Evolutionary conservation across 2,113 vertebrate genomes (phyloP), one percentile per base, ranked within the genome.

Genomic region (Lampris megalopsis): DNA sequence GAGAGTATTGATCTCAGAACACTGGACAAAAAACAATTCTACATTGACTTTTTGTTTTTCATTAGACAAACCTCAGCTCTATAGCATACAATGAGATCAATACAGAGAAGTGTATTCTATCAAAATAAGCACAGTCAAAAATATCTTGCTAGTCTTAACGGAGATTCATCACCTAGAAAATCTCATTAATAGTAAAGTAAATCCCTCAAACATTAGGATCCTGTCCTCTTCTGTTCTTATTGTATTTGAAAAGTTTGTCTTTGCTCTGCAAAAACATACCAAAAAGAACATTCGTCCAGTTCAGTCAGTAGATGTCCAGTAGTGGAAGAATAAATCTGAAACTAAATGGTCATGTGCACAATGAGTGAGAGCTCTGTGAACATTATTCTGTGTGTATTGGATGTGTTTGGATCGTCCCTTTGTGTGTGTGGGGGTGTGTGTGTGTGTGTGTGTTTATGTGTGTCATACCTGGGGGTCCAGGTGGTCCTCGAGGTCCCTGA

Each of bases 401-500:
- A n/a, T 61, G 38, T 68, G 9, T 35, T 8, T n/a, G 24, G 24
- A 24, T 24, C 24, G 0, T 24, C 24, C 24, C 24, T 24, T 24
- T 24, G 24, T 24, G 53, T 56, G 53, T 56, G 53, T 56, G 53
- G 6, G 53, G n/a, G n/a, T n/a, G n/a, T 56, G 53, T 62, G 6
- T 36, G n/a, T 9, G 1, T 38, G 13, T 24, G 3, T 66, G 48
- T 5, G 3, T 9, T 50, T 45, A 36, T 37, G 63, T 10, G 48
- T 11, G 2, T 80, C 75, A 83, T 75, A 92, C 91, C 91, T 79
- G 89, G 86, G 24, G 88, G 68, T 75, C 91, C 91, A 0, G 84
- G 56, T 61, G 85, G 90, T 87, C 91, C 91, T 73, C 91, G 83
- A 36, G 88, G 88, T 63, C 91, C 91, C 53, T 90, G 90, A 68